Base-by-base conservation (phyloP, 1,140 invertebrate species). In the Nephila pilipes region DNA sequence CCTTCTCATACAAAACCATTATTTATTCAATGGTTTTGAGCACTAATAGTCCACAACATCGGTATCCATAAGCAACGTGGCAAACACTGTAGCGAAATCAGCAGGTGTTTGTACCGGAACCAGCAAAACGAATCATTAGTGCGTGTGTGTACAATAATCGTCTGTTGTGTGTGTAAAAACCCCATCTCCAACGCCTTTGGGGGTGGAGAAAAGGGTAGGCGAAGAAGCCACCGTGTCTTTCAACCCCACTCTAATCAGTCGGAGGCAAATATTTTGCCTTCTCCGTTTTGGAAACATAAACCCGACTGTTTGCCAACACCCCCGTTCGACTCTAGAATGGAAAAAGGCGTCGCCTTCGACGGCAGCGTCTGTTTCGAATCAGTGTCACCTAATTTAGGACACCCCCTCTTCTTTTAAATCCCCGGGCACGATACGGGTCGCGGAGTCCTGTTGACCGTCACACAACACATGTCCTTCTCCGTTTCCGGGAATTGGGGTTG, bases 351-450 rank as follows among this genome's bases (percentile, higher is more conserved):
- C 57, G 29, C 38, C 38, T 32, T 6, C 80, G 60, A 38, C 85
- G 29, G 80, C 38, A 20, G 38, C 46, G 85, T 65, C 85, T 87
- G 85, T 69, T 87, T 87, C 85, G 60, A 87, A 87, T 87, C 85
- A 87, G 85, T 87, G 85, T 87, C 85, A 87, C 85, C 85, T 87
- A 87, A 87, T 87, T 87, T 54, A 60, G 1, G 22, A 87, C 85
- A 58, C 85, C 38, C 58, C 58, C 60, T 60, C 85, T 60, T 38
- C 85, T 46, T 46, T 46, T 46, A 46, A 46, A 46, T 46, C 4
- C 46, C 46, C 55, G 1, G 29, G 25, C 0, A 32, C 3, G 29
- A 4, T 60, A 69, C 38, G 60, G 85, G 60, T 87, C 85, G 60
- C 6, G 10, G 60, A n/a, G 25, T n/a, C 8, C 36, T 87, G 85